phyloP scores from a whole-genome alignment of 2,888 invertebrate genomes.

The Sphaerophoria rueppellii region DNA sequence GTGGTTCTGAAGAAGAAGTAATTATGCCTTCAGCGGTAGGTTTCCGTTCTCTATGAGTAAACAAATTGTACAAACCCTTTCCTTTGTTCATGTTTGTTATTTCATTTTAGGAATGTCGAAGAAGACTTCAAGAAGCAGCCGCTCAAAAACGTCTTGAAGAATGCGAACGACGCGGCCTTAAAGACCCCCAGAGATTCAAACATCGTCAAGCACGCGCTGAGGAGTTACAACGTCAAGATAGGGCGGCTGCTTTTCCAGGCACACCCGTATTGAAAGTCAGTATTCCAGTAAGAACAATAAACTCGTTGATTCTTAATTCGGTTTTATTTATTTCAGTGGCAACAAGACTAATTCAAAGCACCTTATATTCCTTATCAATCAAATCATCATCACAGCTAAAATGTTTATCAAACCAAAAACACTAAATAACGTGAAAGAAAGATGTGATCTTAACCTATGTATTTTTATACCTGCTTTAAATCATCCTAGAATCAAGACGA shows the following conservation, averaged over 20 bases:
- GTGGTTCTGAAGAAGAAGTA: conserved; percentile 78
- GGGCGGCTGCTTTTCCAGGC: conserved; percentile 81
- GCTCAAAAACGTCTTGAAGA: conserved; percentile 86
- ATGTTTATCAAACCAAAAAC: conserved; percentile 58
- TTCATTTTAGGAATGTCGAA: conserved; percentile 84
- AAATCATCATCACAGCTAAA: conserved; percentile 64
- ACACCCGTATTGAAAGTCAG: conserved; percentile 75
- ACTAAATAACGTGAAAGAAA: conserved; percentile 37
- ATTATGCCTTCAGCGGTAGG: conserved; percentile 80
- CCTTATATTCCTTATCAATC: conserved; percentile 10
- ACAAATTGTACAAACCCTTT: conserved; percentile 1
- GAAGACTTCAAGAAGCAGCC: conserved; percentile 86
- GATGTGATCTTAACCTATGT: conserved; percentile 44
- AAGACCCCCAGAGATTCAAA: conserved; percentile 85
- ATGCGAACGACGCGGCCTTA: conserved; percentile 85
- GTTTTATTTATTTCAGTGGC: conserved; percentile 47
- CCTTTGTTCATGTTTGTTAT: conserved; percentile 9
- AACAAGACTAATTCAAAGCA: conserved; percentile 55
- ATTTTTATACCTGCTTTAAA: conserved; percentile 53
- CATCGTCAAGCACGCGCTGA: conserved; percentile 85
- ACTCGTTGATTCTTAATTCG: neutral
- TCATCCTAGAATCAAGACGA: conserved; percentile 18
- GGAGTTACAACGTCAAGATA: conserved; percentile 84
- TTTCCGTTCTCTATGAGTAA: neutral
- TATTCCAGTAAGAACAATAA: neutral